Evolutionary conservation across 2,113 vertebrate genomes (phyloP), one percentile per base, ranked within the genome.

Genomic region (Alexandromys fortis): DNA sequence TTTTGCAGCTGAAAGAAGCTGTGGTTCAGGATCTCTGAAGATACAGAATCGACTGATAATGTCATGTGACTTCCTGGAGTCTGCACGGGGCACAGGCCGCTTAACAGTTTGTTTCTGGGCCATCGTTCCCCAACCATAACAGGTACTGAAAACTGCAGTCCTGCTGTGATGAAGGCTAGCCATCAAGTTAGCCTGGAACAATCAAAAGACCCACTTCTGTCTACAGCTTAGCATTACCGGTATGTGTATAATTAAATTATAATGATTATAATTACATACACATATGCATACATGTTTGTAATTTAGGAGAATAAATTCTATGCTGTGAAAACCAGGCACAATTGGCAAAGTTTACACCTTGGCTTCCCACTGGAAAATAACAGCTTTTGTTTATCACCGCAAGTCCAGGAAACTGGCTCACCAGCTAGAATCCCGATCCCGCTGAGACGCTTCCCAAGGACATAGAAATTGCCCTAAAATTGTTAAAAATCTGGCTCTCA

Each of bases 401-500:
- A 21, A 96, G 92, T 55, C 89, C 49, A 45, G 72, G 68, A 63
- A 89, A 83, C 30, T 90, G 87, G 83, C 83, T 79, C 63, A 61
- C 83, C 5, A 92, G 73, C 10, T 82, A 96, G 17, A 68, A 87
- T 96, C 83, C 79, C 86, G 49, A 47, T 24, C 28, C 63, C 73
- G 86, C 63, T 79, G 90, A 82, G 38, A 86, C 1, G 1, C n/a
- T 97, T 90, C 73, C 88, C 78, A 33, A 49, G 14, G 78, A 92
- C 24, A 89, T 47, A 94, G 83, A 93, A 67, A 92, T 58, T 94
- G 35, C 93, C 95, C 83, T 86, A 79, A 95, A 93, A 87, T 42
- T 81, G 58, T 79, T 83, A 94, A 96, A 96, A 94, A 61, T 77
- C 91, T 97, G 86, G 77, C 11, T 52, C 82, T 52, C 82, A 72